A percentile compares a stretch with the other conserved stretches of the same genome.
These are phyloP conservation scores for Aphaenogaster rudis DNA, from an alignment of 1,140 invertebrate genomes.

Conservation along the genomic window DNA sequence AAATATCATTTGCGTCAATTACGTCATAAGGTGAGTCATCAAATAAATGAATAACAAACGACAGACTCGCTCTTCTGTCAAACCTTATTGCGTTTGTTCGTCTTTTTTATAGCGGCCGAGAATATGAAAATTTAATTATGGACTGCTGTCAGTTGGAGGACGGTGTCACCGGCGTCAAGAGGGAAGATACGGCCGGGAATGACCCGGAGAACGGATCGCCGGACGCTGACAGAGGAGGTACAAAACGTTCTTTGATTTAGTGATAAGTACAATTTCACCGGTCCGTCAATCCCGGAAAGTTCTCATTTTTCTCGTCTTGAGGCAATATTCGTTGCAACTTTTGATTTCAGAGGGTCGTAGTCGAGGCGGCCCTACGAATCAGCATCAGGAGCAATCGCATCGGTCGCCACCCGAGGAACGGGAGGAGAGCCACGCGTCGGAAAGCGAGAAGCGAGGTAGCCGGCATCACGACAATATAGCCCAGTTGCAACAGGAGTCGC, in stretches of 20 bases:
- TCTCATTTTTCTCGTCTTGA: conserved; percentile 48
- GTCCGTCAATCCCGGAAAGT: no score
- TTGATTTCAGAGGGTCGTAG: conserved; percentile 87
- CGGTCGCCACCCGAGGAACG: conserved; percentile 87
- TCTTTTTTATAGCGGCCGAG: conserved; percentile 92
- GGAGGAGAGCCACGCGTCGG: conserved; percentile 87
- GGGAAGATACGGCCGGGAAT: conserved; percentile 92
- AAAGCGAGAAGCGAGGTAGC: conserved; percentile 87
- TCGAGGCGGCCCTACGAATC: conserved; percentile 88
- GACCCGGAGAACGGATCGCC: conserved; percentile 95
- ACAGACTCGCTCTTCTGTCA: background rate
- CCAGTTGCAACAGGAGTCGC: conserved; percentile 85
- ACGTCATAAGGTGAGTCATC: conserved; percentile 93
- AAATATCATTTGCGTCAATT: conserved; percentile 98
- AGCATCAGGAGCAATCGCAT: conserved; percentile 86
- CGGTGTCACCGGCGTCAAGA: conserved; percentile 91
- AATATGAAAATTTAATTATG: conserved; percentile 96
- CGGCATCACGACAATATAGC: conserved; percentile 87
- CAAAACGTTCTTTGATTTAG: conserved; percentile 26
- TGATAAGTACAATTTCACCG: background rate
- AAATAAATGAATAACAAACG: background rate
- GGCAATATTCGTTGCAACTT: conserved; percentile 41
- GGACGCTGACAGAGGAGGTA: conserved; percentile 93
- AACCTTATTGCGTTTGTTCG: background rate
- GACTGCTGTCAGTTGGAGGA: conserved; percentile 97